A percentile compares a stretch with the other conserved stretches of the same genome.
Conservation (phyloP, 37 sponge, comb jelly and placozoan genomes). For the Halisarca cf. caerulea region DNA sequence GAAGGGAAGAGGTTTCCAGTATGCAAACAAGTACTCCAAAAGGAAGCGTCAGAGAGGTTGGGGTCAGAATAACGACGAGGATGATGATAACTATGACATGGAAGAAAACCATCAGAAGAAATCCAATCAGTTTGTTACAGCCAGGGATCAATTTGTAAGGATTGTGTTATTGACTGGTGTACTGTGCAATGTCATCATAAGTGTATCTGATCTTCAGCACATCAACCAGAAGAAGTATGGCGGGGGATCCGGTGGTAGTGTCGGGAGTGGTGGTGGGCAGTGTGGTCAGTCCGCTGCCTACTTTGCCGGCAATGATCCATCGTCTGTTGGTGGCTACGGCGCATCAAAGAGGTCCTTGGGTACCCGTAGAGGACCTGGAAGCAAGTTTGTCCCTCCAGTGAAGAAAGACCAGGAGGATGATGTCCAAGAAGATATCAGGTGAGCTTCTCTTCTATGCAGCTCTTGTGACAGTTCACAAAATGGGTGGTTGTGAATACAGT, state of each 20-base stretch:
- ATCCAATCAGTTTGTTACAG: constrained; percentile 58
- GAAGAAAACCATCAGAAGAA: background rate
- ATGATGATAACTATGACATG: constrained; percentile 4
- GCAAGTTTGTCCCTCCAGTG: constrained; percentile 79
- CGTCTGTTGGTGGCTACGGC: constrained; percentile 23
- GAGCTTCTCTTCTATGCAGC: background rate
- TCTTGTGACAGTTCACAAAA: background rate
- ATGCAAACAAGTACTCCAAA: background rate
- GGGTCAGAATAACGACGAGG: background rate
- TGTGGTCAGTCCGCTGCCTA: background rate
- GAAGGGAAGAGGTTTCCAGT: background rate
- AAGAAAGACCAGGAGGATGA: constrained; percentile 46
- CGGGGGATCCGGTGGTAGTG: constrained; percentile 16
- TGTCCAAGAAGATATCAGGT: constrained; percentile 27
- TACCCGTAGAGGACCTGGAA: constrained; percentile 29
- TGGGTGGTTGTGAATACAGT: background rate
- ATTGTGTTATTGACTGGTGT: background rate
- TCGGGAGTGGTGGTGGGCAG: background rate
- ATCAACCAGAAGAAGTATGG: constrained; percentile 64
- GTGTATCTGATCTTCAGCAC: too few relatives aligned
- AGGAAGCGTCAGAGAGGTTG: background rate
- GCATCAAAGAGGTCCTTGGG: constrained; percentile 61
- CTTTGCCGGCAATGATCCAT: background rate
- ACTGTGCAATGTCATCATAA: background rate
- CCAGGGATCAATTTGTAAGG: constrained; percentile 66